Evolutionary conservation across 2,797 vertebrate species (phyloP).

Genomic region (Sebastes vulpes): DNA sequence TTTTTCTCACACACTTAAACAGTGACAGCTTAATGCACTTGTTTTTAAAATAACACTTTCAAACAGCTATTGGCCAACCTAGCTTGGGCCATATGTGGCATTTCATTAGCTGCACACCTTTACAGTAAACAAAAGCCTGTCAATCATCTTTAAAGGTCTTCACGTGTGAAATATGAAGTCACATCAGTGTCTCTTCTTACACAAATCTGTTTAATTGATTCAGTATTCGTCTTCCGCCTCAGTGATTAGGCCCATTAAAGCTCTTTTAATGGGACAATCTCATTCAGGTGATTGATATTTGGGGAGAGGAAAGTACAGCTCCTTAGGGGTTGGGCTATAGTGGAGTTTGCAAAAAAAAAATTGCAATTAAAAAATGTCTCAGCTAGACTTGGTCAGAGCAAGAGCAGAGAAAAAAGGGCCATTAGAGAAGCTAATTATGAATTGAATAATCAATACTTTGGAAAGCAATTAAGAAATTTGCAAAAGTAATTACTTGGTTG

Average conservation of each 20-base stretch:
- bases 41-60: conserved; percentile 9
- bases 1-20: not conserved
- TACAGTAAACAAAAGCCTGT: conserved; percentile 53
- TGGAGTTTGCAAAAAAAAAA: conserved; percentile 47
- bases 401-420: conserved; percentile 6
- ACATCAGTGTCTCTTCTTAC: conserved; percentile 66
- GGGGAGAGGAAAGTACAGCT: conserved; percentile 65
- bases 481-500: conserved; percentile 55
- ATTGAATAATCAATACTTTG: conserved; percentile 58
- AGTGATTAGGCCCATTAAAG: conserved; percentile 83
- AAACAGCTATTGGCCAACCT: not conserved
- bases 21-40: not conserved
- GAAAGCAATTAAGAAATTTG: conserved; percentile 52
- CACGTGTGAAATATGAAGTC: conserved; percentile 59
- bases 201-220: conserved; percentile 83
- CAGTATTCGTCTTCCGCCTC: conserved; percentile 74
- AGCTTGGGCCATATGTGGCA: not conserved
- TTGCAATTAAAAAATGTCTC: conserved; percentile 70
- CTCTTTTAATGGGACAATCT: conserved; percentile 82
- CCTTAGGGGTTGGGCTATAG: conserved; percentile 55
- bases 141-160: conserved; percentile 63
- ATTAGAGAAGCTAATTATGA: conserved; percentile 59
- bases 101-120: conserved; percentile 38
- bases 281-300: conserved; percentile 84
- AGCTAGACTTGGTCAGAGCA: conserved; percentile 35